Percentiles rank a stretch among this genome's conserved stretches.
phyloP scores from a whole-genome alignment of 2,113 vertebrate genomes.

The Bufo gargarizans region DNA sequence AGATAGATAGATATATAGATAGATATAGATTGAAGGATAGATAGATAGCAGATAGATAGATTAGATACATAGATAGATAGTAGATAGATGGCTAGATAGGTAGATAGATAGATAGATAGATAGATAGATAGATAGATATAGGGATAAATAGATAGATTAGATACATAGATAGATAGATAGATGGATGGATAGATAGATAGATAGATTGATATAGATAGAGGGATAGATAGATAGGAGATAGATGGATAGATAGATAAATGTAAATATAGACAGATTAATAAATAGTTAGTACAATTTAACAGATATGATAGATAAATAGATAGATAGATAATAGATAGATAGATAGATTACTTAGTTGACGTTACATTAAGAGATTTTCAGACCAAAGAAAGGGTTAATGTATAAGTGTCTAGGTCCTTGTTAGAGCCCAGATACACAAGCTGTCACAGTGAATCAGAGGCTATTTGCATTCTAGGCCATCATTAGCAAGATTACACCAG shows the following conservation, averaged over 20 bases:
- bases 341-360: neutral
- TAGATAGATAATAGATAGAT: neutral
- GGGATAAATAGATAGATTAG: neutral
- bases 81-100: no score
- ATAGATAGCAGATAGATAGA: neutral
- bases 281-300: no score
- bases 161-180: neutral
- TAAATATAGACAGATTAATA: no score
- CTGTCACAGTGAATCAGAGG: constrained; percentile 71
- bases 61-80: neutral
- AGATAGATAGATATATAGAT: no score
- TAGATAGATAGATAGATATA: no score
- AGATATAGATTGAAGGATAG: neutral
- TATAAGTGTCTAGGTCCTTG: constrained; percentile 65
- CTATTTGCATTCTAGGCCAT: constrained; percentile 66
- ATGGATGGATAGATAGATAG: neutral
- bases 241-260: no score
- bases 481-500: constrained; percentile 72
- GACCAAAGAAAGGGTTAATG: constrained; percentile 51
- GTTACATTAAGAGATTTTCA: neutral
- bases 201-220: no score
- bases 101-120: no score
- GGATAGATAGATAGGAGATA: no score
- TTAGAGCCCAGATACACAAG: constrained; percentile 70
- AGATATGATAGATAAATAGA: neutral